Evolutionary conservation across 2,797 vertebrate species (phyloP).

Genomic region (Buphagus erythrorhynchus): DNA sequence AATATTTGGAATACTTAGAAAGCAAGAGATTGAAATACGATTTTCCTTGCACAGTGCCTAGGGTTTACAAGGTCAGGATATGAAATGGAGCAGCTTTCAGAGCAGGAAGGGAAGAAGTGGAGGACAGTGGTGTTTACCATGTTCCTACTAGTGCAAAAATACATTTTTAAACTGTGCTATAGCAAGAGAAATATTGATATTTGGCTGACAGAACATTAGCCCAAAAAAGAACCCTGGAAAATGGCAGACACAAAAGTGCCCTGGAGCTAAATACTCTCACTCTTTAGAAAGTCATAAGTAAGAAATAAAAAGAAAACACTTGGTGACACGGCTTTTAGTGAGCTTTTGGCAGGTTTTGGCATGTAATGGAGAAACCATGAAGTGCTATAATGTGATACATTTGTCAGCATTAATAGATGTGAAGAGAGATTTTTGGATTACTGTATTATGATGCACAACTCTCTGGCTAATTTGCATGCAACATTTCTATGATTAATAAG

Average conservation of each 20-base stretch:
- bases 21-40: neutral
- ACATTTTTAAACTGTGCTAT: neutral
- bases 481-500: conserved; percentile 12
- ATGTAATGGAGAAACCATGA: neutral
- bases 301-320: neutral
- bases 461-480: conserved; percentile 5
- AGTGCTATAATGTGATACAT: neutral
- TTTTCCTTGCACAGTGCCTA: neutral
- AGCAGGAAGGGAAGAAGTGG: neutral
- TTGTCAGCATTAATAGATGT: neutral
- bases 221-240: neutral
- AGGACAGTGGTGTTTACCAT: neutral
- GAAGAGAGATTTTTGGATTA: neutral
- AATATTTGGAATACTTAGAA: neutral
- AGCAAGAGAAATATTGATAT: neutral
- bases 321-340: neutral
- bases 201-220: neutral
- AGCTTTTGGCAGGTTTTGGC: neutral
- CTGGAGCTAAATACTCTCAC: neutral
- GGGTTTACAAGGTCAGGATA: neutral
- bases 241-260: neutral
- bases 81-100: neutral
- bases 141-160: neutral
- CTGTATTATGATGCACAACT: neutral
- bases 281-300: neutral